These are phyloP conservation scores for Scomberomorus guttatus DNA, from an alignment of 2,797 vertebrate genomes.

Conservation along the genomic window DNA sequence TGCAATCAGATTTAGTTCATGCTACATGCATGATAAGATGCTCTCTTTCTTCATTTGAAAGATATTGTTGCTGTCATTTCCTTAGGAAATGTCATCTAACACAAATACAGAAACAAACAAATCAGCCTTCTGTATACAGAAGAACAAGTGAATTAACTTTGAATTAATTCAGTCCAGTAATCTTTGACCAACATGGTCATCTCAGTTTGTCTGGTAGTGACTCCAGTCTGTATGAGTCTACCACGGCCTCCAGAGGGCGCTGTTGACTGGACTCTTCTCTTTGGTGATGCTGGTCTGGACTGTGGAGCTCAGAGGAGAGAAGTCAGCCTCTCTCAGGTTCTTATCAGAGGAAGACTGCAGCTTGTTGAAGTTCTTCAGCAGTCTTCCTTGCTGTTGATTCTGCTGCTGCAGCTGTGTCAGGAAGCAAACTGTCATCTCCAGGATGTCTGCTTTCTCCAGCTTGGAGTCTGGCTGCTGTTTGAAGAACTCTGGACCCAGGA, in stretches of 20 bases:
- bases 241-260: conserved; percentile 74
- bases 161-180: no score
- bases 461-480: conserved; percentile 83
- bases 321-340: conserved; percentile 40
- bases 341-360: conserved; percentile 60
- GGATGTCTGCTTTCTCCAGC: conserved; percentile 84
- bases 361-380: conserved; percentile 64
- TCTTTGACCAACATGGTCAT: no score
- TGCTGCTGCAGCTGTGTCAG: conserved; percentile 65
- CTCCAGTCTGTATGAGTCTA: conserved; percentile 44
- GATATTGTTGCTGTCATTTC: no score
- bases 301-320: conserved; percentile 46
- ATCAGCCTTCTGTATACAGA: no score
- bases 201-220: no score
- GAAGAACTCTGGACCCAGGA: conserved; percentile 76
- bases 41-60: no score
- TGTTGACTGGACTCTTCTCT: conserved; percentile 45
- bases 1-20: no score
- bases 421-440: conserved; percentile 84
- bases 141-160: no score
- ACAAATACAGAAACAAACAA: no score
- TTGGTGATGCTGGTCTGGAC: conserved; percentile 44
- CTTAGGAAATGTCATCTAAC: no score
- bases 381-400: conserved; percentile 44
- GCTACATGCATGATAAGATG: no score